A percentile compares a stretch with the other conserved stretches of the same genome.
phyloP scores from a whole-genome alignment of 2,797 vertebrate genomes.

The Capromys pilorides region DNA sequence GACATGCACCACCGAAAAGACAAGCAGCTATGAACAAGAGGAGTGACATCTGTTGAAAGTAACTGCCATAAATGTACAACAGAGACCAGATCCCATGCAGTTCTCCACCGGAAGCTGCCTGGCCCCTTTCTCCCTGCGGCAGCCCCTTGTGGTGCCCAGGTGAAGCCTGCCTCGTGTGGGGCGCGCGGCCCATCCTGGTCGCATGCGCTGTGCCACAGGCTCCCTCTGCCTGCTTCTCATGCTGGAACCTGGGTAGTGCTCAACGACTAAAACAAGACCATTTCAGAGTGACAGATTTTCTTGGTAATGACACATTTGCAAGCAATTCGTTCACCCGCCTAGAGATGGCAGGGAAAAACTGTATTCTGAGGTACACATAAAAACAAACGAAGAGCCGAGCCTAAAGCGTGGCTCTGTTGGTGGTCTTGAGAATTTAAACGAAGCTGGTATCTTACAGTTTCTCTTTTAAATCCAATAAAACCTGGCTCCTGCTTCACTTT shows the following conservation, averaged over 20 bases:
- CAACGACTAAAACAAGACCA: not conserved
- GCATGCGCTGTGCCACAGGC: not conserved
- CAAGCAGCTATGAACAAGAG: not conserved
- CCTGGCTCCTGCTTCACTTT: not conserved
- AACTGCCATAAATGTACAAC: not conserved
- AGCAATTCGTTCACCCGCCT: not conserved
- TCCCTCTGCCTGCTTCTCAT: not conserved
- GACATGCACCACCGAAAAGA: not conserved
- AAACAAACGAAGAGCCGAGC: not conserved
- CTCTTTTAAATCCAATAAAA: slow-evolving; percentile 13
- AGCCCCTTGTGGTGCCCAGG: accelerated
- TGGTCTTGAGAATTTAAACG: not conserved
- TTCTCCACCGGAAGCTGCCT: not conserved
- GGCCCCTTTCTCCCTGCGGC: too few species aligned
- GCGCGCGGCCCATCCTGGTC: not conserved
- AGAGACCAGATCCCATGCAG: not conserved
- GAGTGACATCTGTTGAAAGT: not conserved
- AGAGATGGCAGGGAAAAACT: not conserved
- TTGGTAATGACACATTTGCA: slow-evolving; percentile 1
- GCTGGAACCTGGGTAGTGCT: not conserved
- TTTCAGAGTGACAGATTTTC: not conserved
- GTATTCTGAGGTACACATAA: not conserved
- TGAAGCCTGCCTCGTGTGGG: not conserved
- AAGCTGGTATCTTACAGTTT: not conserved
- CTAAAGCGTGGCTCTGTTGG: not conserved